Base-by-base conservation (phyloP, 1,140 invertebrate genomes). In the Magallana angulata region DNA sequence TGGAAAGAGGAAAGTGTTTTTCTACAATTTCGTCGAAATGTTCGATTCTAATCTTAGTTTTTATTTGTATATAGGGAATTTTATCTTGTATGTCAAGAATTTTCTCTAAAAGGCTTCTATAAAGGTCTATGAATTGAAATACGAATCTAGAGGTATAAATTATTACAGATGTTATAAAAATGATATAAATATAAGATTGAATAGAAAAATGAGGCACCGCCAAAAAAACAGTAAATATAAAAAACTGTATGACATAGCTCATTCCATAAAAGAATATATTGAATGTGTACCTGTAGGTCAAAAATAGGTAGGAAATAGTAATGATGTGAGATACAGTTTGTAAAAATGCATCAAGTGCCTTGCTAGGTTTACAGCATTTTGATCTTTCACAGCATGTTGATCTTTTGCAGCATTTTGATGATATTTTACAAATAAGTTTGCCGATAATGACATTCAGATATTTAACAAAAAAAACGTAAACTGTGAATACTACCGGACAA, bases 231-330 rank as follows among this genome's bases (percentile, higher is more conserved):
- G 68, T 71, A 11, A 30, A 71, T 24, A 71, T 24, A 71, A 71
- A 24, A 71, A 71, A 71, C 68, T 71, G 68, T 30, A 71, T 18
- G 36, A 71, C 6, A 18, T 71, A 71, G 36, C 68, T 71, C 1
- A 71, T 71, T 2, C 68, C 68, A 24, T 71, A 71, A 71, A 71
- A 71, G 68, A 71, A 71, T 30, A 71, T 71, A 71, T 71, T 71
- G 18, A 71, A 71, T 7, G 68, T 24, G 18, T 24, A 24, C 18
- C 18, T 24, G 18, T 24, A 24, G 18, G 18, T 24, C 18, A 24
- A 24, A 24, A 24, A 24, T 24, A 24, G 18, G 18, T 24, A 24
- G 18, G 18, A 24, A 24, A 24, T 24, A 24, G 18, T 24, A 24
- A 24, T 24, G 18, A 24, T 24, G 18, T 24, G 18, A 24, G 18